Conservation (phyloP, 2,113 vertebrate genomes). For the Mixornis gularis region DNA sequence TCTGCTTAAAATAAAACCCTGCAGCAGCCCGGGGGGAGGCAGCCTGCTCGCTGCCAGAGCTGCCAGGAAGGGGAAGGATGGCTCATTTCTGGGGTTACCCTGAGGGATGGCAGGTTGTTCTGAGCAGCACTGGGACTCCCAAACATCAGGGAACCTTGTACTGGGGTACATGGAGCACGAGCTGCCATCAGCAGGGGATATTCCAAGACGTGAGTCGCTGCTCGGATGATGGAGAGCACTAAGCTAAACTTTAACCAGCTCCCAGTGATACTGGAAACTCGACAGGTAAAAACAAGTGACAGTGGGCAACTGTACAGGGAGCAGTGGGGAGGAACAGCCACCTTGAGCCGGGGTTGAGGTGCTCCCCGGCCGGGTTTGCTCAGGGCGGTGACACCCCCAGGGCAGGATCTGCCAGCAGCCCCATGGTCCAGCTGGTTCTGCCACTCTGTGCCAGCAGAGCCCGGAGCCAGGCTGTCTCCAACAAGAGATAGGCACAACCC, state of each 20-base stretch:
- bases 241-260: constrained; percentile 38
- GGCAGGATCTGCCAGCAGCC: background rate
- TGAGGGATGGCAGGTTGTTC: background rate
- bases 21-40: background rate
- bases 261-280: background rate
- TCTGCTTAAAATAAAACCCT: constrained; percentile 28
- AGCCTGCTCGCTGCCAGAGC: background rate
- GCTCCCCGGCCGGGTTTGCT: background rate
- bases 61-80: background rate
- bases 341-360: background rate
- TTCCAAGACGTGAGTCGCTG: background rate
- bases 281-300: accelerated
- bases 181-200: background rate
- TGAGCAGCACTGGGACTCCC: background rate
- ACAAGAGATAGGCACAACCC: background rate
- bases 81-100: background rate
- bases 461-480: background rate
- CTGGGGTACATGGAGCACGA: accelerated
- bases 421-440: background rate
- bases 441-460: background rate
- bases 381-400: background rate
- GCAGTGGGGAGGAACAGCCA: background rate
- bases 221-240: accelerated
- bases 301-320: accelerated
- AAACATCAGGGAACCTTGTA: background rate